phyloP scores from a whole-genome alignment of 2,888 invertebrate species.

The Orchesella flavescens region DNA sequence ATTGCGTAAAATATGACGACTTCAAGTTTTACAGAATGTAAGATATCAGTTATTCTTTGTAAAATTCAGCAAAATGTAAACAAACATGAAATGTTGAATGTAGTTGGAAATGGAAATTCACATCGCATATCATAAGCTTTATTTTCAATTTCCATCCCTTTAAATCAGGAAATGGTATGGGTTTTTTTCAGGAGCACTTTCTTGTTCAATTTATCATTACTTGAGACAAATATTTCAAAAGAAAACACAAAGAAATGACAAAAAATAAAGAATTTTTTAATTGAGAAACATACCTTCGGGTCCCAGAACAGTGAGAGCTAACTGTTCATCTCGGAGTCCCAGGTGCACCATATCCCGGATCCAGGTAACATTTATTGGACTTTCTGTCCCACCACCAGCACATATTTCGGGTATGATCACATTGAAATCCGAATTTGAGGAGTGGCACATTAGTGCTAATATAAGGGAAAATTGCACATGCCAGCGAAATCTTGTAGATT shows the following conservation, averaged over 20 bases:
- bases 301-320: slow-evolving; percentile 67
- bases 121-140: neutral
- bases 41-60: too few relatives aligned
- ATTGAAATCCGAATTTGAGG: slow-evolving; percentile 70
- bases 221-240: neutral
- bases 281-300: slow-evolving; percentile 68
- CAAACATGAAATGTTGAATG: too few relatives aligned
- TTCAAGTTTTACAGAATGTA: too few relatives aligned
- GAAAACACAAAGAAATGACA: slow-evolving; percentile 1
- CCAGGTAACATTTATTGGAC: slow-evolving; percentile 70
- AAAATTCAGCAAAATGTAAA: too few relatives aligned
- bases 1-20: too few relatives aligned
- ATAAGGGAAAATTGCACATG: slow-evolving; percentile 48
- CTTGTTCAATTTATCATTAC: neutral
- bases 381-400: slow-evolving; percentile 44
- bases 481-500: slow-evolving; percentile 32
- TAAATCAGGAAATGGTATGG: neutral
- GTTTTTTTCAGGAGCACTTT: neutral
- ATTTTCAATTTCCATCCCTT: neutral
- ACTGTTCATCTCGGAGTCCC: slow-evolving; percentile 69
- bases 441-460: slow-evolving; percentile 57
- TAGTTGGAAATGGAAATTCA: neutral
- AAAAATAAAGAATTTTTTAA: slow-evolving; percentile 11
- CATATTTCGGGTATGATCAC: slow-evolving; percentile 71
- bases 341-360: slow-evolving; percentile 70